Conservation (phyloP, 2,113 vertebrate genomes). For the Corythaeola cristata region DNA sequence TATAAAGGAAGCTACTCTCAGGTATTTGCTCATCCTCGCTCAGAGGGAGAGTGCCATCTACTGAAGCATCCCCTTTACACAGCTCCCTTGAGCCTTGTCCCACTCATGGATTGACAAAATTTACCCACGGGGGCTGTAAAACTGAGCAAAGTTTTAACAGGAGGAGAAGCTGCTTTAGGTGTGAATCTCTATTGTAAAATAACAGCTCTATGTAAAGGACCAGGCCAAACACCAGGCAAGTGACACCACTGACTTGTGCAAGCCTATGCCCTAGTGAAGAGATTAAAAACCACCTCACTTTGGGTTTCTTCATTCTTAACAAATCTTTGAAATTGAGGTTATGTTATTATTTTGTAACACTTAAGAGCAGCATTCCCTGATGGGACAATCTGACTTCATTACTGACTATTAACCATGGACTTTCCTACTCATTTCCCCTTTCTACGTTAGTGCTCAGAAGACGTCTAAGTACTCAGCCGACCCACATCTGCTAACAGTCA, state of each 20-base stretch:
- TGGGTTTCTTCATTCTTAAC: not conserved
- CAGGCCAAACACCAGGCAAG: not conserved
- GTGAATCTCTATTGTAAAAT: not conserved
- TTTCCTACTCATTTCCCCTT: not conserved
- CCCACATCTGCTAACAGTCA: not conserved
- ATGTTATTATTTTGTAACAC: not conserved
- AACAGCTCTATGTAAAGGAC: not conserved
- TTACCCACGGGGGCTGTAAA: not conserved
- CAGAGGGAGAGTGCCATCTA: constrained; percentile 66
- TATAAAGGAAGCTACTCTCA: not conserved
- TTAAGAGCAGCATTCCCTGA: not conserved
- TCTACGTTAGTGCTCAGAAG: not conserved
- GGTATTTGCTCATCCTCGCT: not conserved
- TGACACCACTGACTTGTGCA: not conserved
- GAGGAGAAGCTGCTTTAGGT: not conserved
- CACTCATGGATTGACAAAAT: not conserved
- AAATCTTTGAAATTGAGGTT: not conserved
- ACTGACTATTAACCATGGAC: not conserved
- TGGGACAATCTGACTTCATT: not conserved
- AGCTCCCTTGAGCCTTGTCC: not conserved
- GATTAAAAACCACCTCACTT: not conserved
- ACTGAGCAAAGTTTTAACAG: not conserved
- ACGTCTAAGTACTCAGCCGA: rapidly evolving
- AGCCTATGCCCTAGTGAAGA: not conserved
- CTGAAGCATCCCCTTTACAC: constrained; percentile 1